Percentiles rank a stretch among this genome's conserved stretches.
Evolutionary conservation across 1,140 invertebrate genomes (phyloP).

Genomic region (Lerema accius): DNA sequence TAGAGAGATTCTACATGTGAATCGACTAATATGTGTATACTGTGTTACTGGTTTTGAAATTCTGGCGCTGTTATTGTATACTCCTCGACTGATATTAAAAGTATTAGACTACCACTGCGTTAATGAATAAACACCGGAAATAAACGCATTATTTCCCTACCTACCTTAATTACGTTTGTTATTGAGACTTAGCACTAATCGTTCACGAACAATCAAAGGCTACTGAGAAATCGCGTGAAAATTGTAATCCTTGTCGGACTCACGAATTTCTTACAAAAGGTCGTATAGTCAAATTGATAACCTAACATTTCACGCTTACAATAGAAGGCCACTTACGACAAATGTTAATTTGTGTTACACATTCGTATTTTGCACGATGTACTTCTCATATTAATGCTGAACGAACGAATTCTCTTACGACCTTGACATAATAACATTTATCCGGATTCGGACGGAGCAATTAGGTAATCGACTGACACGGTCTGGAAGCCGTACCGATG

Average conservation of each 20-base stretch:
- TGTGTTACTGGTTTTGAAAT: too few relatives aligned
- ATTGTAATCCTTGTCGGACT: slow-evolving; percentile 6
- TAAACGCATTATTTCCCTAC: not conserved
- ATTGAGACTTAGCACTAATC: not conserved
- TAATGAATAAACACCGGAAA: not conserved
- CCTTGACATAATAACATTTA: slow-evolving; percentile 79
- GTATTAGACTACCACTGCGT: too few relatives aligned
- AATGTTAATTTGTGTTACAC: slow-evolving; percentile 44
- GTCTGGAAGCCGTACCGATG: slow-evolving; percentile 56
- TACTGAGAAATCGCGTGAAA: slow-evolving; percentile 5
- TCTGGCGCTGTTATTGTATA: too few relatives aligned
- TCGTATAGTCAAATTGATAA: slow-evolving; percentile 6
- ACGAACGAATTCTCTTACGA: slow-evolving; percentile 41
- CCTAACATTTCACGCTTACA: slow-evolving; percentile 29
- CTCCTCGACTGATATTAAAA: too few relatives aligned
- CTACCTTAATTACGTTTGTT: not conserved
- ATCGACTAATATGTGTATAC: too few relatives aligned
- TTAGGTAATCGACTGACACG: slow-evolving; percentile 56
- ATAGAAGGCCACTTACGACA: slow-evolving; percentile 41
- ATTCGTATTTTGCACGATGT: slow-evolving; percentile 47
- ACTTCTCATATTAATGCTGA: slow-evolving; percentile 45
- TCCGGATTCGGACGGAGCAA: slow-evolving; percentile 55
- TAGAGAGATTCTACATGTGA: too few relatives aligned
- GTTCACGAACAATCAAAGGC: not conserved
- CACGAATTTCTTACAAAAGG: slow-evolving; percentile 5